Percentiles rank a stretch among this genome's conserved stretches.
These are phyloP conservation scores for Corynorhinus townsendii DNA, from an alignment of 2,113 vertebrate species.

Conservation along the genomic window DNA sequence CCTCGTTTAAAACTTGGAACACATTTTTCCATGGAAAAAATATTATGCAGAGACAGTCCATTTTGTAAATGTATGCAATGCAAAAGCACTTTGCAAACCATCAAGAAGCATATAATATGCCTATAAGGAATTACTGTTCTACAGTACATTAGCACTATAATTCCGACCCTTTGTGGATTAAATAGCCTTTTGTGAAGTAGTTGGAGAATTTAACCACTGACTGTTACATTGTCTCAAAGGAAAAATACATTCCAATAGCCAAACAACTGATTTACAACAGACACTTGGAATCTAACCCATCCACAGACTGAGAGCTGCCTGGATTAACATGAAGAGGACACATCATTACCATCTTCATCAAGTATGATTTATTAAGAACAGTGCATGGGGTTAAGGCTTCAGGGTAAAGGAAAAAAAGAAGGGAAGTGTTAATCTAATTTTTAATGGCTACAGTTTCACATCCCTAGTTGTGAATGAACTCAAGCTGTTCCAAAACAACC, in stretches of 20 bases:
- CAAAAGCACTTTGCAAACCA: constrained; percentile 55
- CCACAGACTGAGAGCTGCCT: constrained; percentile 38
- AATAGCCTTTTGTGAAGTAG: constrained; percentile 53
- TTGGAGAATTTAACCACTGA: constrained; percentile 47
- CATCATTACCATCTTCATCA: constrained; percentile 57
- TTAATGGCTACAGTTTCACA: constrained; percentile 18
- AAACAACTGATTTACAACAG: constrained; percentile 57
- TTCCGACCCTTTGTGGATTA: constrained; percentile 34
- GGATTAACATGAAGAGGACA: constrained; percentile 63
- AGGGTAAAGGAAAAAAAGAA: constrained; percentile 26
- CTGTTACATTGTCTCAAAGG: constrained; percentile 59
- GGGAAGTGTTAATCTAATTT: constrained; percentile 59
- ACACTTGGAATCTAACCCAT: constrained; percentile 46
- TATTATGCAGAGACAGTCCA: neutral
- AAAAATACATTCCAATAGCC: constrained; percentile 54
- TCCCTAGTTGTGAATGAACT: neutral
- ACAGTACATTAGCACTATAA: constrained; percentile 55
- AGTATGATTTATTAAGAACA: constrained; percentile 57
- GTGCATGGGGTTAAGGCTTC: constrained; percentile 27
- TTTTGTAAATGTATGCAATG: constrained; percentile 34
- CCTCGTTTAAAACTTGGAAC: constrained; percentile 50
- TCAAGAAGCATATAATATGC: constrained; percentile 35
- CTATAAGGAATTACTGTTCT: constrained; percentile 50
- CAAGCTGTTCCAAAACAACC: constrained; percentile 16
- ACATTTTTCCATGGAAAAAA: constrained; percentile 60